Evolutionary conservation across 2,888 invertebrate genomes (phyloP), one percentile per base, ranked within the genome.

Genomic region (Volucella inflata): DNA sequence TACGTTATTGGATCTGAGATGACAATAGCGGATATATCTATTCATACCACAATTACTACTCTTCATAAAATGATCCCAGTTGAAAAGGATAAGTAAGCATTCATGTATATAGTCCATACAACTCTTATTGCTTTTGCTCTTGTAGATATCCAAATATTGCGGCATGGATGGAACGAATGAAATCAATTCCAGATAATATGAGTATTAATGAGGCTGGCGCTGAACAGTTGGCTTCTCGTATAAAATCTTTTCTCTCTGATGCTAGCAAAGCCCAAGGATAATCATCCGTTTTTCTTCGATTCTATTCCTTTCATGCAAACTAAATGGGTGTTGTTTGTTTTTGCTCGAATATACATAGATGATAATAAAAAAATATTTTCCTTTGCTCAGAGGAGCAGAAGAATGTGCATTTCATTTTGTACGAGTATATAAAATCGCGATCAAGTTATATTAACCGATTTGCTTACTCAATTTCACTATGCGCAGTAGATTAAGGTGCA

Each of bases 11-110:
- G 90, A 42, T 87, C 89, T 44, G 85, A 89, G 50, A 81, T 91
- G 77, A 91, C 91, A 6, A 89, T 91, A 21, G 94, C 94, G 0
- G 94, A 94, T 89, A 89, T 94, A 53, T 91, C 91, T 12, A 91
- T 93, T 62, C 89, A 93, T 46, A 91, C 93, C 1, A 91, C 92
- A 0, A 84, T 92, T 2, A 90, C 92, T 1, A 91, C 91, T 8
- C 87, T 92, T 17, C 89, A 92, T 75, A 87, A 91, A 65, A 72
- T 92, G 11, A 89, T 92, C 30, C 91, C 92, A 1, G 89, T 92
- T 59, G 90, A 91, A 44, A 72, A 62, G 14, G 40, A 87, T 1
- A 88, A 87, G 68, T 91, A 84, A 74, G 59, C 42, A 60, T 60
- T n/a, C 9, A n/a, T 10, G 2, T 12, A 17, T 9, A 8, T 14